Evolutionary conservation across 2,113 vertebrate species (phyloP).

Genomic region (Crotalus horridus): DNA sequence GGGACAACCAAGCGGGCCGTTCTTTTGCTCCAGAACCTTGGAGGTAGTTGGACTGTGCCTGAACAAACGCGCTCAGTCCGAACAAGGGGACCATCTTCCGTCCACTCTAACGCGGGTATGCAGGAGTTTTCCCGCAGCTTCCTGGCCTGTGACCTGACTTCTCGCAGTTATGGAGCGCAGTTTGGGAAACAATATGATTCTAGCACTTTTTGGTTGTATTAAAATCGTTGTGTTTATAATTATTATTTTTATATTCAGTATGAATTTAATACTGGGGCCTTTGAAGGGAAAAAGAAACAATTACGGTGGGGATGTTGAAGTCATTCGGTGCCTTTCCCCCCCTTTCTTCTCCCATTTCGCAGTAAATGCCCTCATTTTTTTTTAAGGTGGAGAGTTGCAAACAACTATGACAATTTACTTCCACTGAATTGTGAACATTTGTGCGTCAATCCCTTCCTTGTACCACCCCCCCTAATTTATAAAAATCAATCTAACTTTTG

Average conservation of each 20-base stretch:
- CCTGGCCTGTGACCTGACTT: background rate
- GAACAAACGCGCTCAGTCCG: background rate
- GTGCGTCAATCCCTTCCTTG: conserved; percentile 60
- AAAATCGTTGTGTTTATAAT: conserved; percentile 64
- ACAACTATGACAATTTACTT: conserved; percentile 68
- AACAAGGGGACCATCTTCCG: background rate
- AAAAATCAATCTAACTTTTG: conserved; percentile 68
- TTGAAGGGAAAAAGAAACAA: background rate
- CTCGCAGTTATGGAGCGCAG: background rate
- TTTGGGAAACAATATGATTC: conserved; percentile 34
- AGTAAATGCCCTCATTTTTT: conserved; percentile 21
- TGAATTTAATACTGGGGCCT: conserved; percentile 68
- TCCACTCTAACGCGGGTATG: background rate
- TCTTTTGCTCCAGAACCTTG: background rate
- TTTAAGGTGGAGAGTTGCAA: conserved; percentile 58
- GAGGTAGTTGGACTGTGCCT: background rate
- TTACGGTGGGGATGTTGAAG: conserved; percentile 39
- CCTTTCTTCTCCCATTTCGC: conserved; percentile 9
- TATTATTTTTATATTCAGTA: conserved; percentile 77
- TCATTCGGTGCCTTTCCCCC: conserved; percentile 31
- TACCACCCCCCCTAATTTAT: conserved; percentile 75
- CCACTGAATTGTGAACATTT: conserved; percentile 70
- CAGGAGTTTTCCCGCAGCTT: background rate
- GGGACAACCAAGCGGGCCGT: background rate
- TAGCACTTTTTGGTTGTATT: conserved; percentile 78